phyloP scores from a whole-genome alignment of 2,113 vertebrate genomes.

The Pangasianodon hypophthalmus region DNA sequence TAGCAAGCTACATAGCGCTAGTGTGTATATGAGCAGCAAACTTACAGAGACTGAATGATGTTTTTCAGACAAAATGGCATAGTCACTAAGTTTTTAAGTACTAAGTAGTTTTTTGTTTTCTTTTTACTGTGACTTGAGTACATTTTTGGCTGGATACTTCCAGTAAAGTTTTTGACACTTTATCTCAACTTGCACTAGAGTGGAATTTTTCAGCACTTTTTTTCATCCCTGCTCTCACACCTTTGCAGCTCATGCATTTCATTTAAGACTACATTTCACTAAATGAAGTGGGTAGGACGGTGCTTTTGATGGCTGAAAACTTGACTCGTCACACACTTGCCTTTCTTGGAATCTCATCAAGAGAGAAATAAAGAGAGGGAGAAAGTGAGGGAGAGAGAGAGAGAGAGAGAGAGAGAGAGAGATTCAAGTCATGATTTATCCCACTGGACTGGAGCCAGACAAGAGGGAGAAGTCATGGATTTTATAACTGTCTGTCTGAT shows the following conservation, averaged over 20 bases:
- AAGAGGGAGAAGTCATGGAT: background rate
- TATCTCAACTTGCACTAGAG: background rate
- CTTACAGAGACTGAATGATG: too few species aligned
- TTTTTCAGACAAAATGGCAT: background rate
- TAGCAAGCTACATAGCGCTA: too few species aligned
- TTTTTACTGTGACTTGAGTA: background rate
- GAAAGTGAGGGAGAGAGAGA: conserved; percentile 5
- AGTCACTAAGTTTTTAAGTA: too few species aligned
- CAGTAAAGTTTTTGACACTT: background rate
- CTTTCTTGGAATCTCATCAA: conserved; percentile 30
- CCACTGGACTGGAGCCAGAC: background rate
- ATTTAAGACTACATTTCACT: background rate
- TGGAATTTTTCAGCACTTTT: background rate
- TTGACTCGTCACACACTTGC: conserved; percentile 34
- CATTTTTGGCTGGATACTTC: background rate
- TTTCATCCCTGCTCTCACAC: background rate
- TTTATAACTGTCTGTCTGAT: conserved; percentile 37
- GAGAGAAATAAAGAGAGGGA: conserved; percentile 9
- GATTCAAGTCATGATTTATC: background rate
- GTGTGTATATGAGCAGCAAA: too few species aligned
- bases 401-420: conserved; percentile 17
- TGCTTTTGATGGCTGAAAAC: conserved; percentile 19
- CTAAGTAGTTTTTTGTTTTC: background rate
- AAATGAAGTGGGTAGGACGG: background rate
- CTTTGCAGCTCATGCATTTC: conserved; percentile 13